Conservation (phyloP, 2,888 invertebrate genomes). For the Saturnia japonica region DNA sequence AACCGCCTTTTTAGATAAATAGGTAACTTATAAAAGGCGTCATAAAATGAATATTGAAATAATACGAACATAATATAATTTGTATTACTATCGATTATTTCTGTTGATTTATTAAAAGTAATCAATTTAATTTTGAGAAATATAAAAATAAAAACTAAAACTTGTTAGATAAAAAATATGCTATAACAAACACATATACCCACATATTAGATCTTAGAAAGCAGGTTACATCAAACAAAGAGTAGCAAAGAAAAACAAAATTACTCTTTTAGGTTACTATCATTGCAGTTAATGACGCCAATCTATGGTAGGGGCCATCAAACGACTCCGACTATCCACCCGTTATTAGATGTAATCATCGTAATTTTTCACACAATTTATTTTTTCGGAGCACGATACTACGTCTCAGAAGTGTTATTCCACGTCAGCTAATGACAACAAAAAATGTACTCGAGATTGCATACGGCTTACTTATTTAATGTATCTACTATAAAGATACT, state of each 20-base stretch:
- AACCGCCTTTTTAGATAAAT: no score
- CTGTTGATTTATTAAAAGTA: background rate
- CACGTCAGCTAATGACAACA: slow-evolving; percentile 78
- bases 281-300: slow-evolving; percentile 77
- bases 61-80: background rate
- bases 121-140: background rate
- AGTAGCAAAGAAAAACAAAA: slow-evolving; percentile 65
- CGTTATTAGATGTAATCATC: slow-evolving; percentile 80
- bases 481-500: slow-evolving; percentile 35
- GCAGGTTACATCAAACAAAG: slow-evolving; percentile 45
- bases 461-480: slow-evolving; percentile 35
- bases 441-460: slow-evolving; percentile 62
- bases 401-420: slow-evolving; percentile 64
- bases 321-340: slow-evolving; percentile 62
- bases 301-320: slow-evolving; percentile 72
- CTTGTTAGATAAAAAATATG: background rate
- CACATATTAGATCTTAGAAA: slow-evolving; percentile 33
- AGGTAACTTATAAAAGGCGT: background rate
- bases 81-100: background rate
- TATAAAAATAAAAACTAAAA: background rate
- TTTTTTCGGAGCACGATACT: slow-evolving; percentile 68
- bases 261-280: slow-evolving; percentile 73
- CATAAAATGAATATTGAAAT: background rate
- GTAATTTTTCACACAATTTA: slow-evolving; percentile 82
- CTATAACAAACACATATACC: background rate